These are phyloP conservation scores for Thomomys bottae DNA, from an alignment of 2,113 vertebrate species.

Conservation along the genomic window DNA sequence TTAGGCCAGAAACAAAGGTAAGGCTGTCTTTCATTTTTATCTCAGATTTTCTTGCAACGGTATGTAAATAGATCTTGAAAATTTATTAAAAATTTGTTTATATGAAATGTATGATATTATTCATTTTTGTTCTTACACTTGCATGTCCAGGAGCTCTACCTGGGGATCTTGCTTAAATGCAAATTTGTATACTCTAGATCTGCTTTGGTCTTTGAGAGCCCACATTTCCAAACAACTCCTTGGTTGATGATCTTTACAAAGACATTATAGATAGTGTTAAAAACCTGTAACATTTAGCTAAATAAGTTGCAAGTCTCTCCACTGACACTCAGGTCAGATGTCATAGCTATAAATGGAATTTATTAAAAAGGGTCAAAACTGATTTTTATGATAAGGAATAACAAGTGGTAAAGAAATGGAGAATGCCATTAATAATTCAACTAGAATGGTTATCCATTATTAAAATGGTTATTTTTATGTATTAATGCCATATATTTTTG, in stretches of 20 bases:
- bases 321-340: neutral
- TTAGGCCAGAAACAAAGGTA: conserved; percentile 98
- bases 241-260: neutral
- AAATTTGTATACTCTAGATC: neutral
- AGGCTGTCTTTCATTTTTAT: neutral
- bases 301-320: neutral
- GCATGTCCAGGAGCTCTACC: neutral
- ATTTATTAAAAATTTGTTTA: neutral
- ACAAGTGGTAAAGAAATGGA: neutral
- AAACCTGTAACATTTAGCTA: neutral
- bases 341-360: no score
- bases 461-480: neutral
- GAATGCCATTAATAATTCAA: neutral
- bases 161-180: neutral
- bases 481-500: neutral
- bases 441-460: neutral
- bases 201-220: neutral
- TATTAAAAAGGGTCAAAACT: neutral
- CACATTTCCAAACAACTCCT: neutral
- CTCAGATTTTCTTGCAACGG: neutral
- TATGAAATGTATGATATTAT: neutral
- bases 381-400: neutral
- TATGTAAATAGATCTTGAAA: neutral
- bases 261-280: neutral
- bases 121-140: neutral